phyloP scores from a whole-genome alignment of 1,140 invertebrate genomes.

The Bombus polaris region DNA sequence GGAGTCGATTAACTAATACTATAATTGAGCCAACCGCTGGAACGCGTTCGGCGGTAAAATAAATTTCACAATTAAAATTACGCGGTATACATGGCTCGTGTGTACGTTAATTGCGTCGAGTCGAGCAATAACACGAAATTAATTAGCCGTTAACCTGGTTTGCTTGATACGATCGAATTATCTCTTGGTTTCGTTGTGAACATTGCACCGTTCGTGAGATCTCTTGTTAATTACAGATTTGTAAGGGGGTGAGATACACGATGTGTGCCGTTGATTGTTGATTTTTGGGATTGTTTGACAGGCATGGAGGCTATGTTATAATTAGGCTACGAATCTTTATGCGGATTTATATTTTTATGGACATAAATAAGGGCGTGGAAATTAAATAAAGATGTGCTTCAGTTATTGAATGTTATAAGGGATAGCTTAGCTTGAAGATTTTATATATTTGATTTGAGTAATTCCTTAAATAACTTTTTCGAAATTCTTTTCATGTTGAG shows the following conservation, averaged over 20 bases:
- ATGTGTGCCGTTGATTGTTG: neutral
- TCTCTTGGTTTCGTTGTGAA: neutral
- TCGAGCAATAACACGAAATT: slow-evolving; percentile 23
- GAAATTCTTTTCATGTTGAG: too few relatives aligned
- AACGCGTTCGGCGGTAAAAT: neutral
- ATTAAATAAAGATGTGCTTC: too few relatives aligned
- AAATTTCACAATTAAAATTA: slow-evolving; percentile 27
- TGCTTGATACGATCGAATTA: slow-evolving; percentile 10
- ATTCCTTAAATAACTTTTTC: too few relatives aligned
- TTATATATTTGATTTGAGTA: too few relatives aligned
- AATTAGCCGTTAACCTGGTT: slow-evolving; percentile 19
- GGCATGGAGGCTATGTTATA: too few relatives aligned
- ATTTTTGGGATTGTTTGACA: neutral
- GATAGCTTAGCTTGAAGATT: too few relatives aligned
- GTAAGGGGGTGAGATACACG: too few relatives aligned
- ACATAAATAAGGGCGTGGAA: too few relatives aligned
- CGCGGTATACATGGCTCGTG: neutral
- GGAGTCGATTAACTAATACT: slow-evolving; percentile 20
- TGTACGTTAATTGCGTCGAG: slow-evolving; percentile 24
- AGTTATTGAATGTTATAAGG: too few relatives aligned
- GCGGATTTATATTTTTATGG: too few relatives aligned
- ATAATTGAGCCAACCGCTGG: neutral
- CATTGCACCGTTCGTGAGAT: neutral
- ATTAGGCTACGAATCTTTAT: too few relatives aligned
- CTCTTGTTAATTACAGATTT: neutral